phyloP scores from a whole-genome alignment of 2,888 invertebrate species.

The Meloe dianella region DNA sequence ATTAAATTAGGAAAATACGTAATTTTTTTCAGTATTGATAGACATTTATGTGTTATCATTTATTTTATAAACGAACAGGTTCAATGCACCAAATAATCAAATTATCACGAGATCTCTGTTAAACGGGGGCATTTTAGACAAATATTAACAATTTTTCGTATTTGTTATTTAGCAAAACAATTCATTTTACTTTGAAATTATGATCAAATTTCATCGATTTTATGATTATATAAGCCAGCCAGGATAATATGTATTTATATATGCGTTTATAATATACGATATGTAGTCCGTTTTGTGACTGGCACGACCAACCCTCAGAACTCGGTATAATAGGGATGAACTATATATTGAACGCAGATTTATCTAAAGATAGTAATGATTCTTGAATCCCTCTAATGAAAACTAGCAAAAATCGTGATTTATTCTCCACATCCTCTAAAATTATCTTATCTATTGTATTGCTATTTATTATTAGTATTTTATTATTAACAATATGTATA shows the following conservation, averaged over 20 bases:
- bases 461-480: background rate
- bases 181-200: no score
- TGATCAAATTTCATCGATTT: background rate
- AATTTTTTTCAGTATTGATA: background rate
- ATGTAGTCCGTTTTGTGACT: conserved; percentile 39
- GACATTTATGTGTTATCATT: conserved; percentile 22
- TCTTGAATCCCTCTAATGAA: background rate
- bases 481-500: background rate
- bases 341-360: conserved; percentile 51
- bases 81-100: conserved; percentile 23
- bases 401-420: background rate
- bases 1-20: background rate
- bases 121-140: no score
- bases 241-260: background rate
- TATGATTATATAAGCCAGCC: background rate
- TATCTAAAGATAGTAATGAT: conserved; percentile 45
- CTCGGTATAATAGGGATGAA: conserved; percentile 45
- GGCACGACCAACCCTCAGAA: conserved; percentile 44
- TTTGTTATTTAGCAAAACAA: no score
- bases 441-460: conserved; percentile 8
- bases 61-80: conserved; percentile 22
- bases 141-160: no score
- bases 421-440: conserved; percentile 3
- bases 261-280: conserved; percentile 29
- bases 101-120: no score